These are phyloP conservation scores for Orius insidiosus DNA, from an alignment of 1,140 invertebrate species.

Conservation along the genomic window DNA sequence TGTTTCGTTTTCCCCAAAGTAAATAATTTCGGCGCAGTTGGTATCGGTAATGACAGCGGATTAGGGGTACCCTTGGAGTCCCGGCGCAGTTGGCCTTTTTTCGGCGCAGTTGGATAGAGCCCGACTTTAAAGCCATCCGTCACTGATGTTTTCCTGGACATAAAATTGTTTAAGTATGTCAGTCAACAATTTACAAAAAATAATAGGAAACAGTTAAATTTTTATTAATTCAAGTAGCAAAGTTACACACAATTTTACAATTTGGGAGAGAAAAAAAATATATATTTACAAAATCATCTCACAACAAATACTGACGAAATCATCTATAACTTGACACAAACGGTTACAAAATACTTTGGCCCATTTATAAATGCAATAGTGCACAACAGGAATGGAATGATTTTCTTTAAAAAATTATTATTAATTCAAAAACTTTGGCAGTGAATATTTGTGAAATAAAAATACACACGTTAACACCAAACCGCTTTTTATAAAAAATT, in stretches of 20 bases:
- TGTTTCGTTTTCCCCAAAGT: no score
- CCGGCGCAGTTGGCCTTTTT: no score
- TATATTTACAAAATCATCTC: constrained; percentile 6
- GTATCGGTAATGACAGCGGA: no score
- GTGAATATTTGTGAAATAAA: constrained; percentile 4
- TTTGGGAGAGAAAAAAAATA: not conserved
- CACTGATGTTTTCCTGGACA: no score
- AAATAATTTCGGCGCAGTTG: no score
- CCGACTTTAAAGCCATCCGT: no score
- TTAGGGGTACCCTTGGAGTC: no score
- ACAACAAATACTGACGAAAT: not conserved
- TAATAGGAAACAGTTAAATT: no score
- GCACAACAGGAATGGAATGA: not conserved
- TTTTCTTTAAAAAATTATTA: not conserved
- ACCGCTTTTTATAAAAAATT: not conserved
- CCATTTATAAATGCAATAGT: constrained; percentile 10
- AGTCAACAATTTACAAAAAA: no score
- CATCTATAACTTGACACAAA: not conserved
- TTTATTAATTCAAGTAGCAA: constrained; percentile 9
- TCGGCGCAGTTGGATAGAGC: no score
- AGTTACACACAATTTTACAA: constrained; percentile 8
- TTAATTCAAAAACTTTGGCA: constrained; percentile 4
- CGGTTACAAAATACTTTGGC: constrained; percentile 5
- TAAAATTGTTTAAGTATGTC: no score
- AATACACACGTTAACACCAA: not conserved